Conservation (phyloP, 2,797 vertebrate genomes). For the Gila robusta region DNA sequence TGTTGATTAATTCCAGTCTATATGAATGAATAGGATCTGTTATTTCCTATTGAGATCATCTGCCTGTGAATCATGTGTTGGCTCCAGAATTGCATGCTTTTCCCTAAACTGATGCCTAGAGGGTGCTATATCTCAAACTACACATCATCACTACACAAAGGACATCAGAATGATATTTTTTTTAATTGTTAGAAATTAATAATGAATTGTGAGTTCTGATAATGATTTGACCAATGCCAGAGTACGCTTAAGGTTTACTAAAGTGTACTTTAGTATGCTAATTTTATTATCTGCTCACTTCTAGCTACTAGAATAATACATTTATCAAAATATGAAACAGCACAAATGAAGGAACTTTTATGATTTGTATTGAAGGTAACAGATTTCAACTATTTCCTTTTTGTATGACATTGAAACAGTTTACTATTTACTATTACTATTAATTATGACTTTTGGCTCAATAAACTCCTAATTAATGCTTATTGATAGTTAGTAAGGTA, state of each 20-base stretch:
- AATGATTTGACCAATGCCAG: neutral
- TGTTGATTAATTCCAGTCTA: slow-evolving; percentile 21
- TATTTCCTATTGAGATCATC: slow-evolving; percentile 16
- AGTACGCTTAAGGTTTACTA: neutral
- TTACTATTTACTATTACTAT: too few relatives aligned
- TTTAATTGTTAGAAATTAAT: neutral
- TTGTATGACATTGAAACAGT: neutral
- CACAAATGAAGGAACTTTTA: neutral
- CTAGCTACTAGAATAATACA: neutral
- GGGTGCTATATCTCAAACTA: slow-evolving; percentile 43
- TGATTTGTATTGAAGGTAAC: neutral
- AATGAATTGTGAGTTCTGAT: neutral
- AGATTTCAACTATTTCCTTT: neutral
- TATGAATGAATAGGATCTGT: neutral
- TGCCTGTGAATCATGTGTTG: neutral
- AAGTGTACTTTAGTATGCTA: neutral
- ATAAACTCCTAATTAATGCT: too few relatives aligned
- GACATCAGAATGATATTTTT: neutral
- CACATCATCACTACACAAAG: neutral
- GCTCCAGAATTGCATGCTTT: slow-evolving; percentile 11
- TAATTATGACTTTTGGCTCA: too few relatives aligned
- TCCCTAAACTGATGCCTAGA: slow-evolving; percentile 39
- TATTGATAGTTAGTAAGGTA: too few relatives aligned
- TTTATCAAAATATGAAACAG: neutral
- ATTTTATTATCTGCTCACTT: neutral